Base-by-base conservation (phyloP, 92 coral and sea anemone species). In the Scolanthus callimorphus region DNA sequence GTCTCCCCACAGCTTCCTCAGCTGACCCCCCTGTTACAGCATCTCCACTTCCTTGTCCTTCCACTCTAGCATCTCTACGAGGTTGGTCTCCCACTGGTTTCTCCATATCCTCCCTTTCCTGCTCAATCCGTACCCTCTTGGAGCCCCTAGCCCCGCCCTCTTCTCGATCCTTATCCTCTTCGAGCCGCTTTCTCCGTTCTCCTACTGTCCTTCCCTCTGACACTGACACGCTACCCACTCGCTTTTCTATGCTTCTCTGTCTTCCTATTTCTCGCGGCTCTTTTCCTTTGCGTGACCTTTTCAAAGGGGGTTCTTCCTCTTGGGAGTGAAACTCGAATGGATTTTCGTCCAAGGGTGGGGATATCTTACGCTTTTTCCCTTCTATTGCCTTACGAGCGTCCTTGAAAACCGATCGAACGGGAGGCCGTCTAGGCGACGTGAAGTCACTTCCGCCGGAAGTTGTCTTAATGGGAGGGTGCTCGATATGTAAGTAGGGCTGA, bases 251-350 rank as follows among this genome's bases (percentile, higher is more conserved):
- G 24, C 53, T 39, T 56, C 69, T 72, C 44, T 79, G 72, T 29
- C 43, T 47, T 1, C 64, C 59, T 2, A 81, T 80, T 17, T 65
- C 70, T n/a, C n/a, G n/a, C n/a, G n/a, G n/a, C n/a, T n/a, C n/a
- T n/a, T n/a, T n/a, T n/a, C n/a, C n/a, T n/a, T n/a, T n/a, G n/a
- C n/a, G n/a, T n/a, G n/a, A n/a, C n/a, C n/a, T n/a, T n/a, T n/a
- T n/a, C n/a, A n/a, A 3, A 6, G 13, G 39, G 6, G 79, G 79
- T 9, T 48, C 58, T 0, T 70, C 90, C 26, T 88, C 96, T 60
- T 70, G 74, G 1, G 74, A 60, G 25, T 85, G 71, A 29, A 88
- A 88, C 48, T 62, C 63, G 51, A 88, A 88, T 11, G 96, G 96
- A 17, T 88, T 88, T 19, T 72, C 39, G 11, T 78, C 86, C 27